Conservation (phyloP, 2,888 invertebrate genomes). For the Molorchus minor region DNA sequence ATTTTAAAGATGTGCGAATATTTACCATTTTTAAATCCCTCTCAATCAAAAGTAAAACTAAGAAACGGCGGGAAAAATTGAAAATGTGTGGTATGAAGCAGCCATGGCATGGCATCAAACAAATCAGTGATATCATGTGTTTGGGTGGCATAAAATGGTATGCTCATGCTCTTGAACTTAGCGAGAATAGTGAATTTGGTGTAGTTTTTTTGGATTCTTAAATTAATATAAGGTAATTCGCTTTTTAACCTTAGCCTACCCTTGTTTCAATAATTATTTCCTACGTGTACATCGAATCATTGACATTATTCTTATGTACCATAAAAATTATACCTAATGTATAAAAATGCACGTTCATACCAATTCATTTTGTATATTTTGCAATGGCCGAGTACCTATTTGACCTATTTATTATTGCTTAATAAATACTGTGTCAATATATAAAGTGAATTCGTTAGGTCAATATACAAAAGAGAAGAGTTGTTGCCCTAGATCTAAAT, state of each 20-base stretch:
- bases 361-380: conserved; percentile 60
- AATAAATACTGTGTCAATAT: conserved; percentile 34
- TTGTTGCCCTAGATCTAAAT: neutral
- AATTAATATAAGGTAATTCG: conserved; percentile 56
- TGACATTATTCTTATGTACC: conserved; percentile 25
- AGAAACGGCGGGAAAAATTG: conserved; percentile 47
- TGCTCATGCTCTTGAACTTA: conserved; percentile 55
- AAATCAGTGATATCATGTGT: conserved; percentile 61
- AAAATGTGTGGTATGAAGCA: conserved; percentile 40
- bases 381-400: conserved; percentile 64
- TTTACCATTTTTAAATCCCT: too few relatives aligned
- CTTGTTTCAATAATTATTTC: too few relatives aligned
- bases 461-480: neutral
- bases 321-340: conserved; percentile 31
- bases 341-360: conserved; percentile 54
- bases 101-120: conserved; percentile 55
- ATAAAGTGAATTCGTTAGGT: neutral
- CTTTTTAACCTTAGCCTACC: too few relatives aligned
- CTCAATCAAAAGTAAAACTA: too few relatives aligned
- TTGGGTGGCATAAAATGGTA: conserved; percentile 64
- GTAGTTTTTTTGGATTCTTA: conserved; percentile 52
- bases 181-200: conserved; percentile 46
- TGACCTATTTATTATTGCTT: conserved; percentile 64
- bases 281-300: too few relatives aligned
- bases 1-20: too few relatives aligned